phyloP scores from a whole-genome alignment of 2,797 vertebrate species.

The Pseudomugil gertrudae region DNA sequence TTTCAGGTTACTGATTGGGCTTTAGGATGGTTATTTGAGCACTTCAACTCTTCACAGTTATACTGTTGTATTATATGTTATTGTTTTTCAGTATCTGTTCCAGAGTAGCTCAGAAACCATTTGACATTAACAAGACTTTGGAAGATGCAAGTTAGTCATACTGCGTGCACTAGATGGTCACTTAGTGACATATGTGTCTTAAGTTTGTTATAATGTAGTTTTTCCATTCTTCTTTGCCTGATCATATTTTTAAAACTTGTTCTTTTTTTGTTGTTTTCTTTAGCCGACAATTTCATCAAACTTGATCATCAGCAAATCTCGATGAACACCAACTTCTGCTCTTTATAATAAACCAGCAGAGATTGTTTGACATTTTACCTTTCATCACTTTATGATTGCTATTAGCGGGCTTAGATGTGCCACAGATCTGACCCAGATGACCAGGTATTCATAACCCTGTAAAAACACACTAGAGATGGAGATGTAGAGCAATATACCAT shows the following conservation, averaged over 20 bases:
- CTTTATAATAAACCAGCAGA: conserved; percentile 11
- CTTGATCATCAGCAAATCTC: background rate
- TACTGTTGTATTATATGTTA: background rate
- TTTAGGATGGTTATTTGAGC: background rate
- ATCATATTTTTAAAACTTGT: background rate
- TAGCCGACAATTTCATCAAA: background rate
- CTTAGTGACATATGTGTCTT: too few relatives aligned
- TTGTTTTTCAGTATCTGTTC: background rate
- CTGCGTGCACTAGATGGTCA: background rate
- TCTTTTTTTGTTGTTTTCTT: background rate
- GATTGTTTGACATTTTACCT: conserved; percentile 29
- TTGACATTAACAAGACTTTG: background rate
- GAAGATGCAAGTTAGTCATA: background rate
- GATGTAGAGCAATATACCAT: conserved; percentile 52
- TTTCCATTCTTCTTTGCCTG: background rate
- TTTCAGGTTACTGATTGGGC: background rate
- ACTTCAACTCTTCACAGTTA: background rate
- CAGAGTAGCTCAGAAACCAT: background rate
- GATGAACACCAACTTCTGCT: background rate
- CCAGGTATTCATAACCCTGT: conserved; percentile 56
- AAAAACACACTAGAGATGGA: conserved; percentile 61
- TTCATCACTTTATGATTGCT: conserved; percentile 33
- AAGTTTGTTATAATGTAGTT: too few relatives aligned
- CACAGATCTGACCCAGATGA: conserved; percentile 57
- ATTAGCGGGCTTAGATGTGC: conserved; percentile 21